Conservation (phyloP, 2,888 invertebrate genomes). For the Amblyjoppa proteus region DNA sequence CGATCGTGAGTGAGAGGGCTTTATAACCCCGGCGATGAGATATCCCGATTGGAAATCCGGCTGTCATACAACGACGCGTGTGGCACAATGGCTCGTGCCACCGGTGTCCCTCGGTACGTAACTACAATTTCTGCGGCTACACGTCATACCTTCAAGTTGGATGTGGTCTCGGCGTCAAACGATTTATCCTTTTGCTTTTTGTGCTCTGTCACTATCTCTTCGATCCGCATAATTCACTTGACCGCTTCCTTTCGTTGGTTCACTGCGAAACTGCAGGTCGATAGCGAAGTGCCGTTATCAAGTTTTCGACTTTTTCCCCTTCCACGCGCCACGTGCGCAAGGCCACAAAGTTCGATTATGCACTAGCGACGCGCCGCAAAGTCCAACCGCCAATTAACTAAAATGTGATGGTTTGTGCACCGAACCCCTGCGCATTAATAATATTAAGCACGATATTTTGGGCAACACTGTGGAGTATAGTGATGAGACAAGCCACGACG, state of each 20-base stretch:
- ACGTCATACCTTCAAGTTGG: neutral
- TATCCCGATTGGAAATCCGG: conserved; percentile 56
- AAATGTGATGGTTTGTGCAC: conserved; percentile 36
- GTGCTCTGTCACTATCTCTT: neutral
- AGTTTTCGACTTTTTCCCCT: neutral
- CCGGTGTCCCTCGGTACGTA: conserved; percentile 7
- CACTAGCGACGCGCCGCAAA: conserved; percentile 3
- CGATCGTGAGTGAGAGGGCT: conserved; percentile 40
- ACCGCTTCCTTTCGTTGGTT: neutral
- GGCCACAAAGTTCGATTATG: conserved; percentile 42
- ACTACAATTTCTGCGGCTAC: neutral
- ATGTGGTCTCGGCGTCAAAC: neutral
- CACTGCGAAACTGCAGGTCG: neutral
- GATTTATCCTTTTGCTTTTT: neutral
- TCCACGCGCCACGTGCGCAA: neutral
- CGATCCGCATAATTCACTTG: neutral
- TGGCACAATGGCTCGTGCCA: conserved; percentile 23
- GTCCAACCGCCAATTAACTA: conserved; percentile 58
- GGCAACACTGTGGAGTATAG: conserved; percentile 20
- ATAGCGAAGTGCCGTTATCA: neutral
- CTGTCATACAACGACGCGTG: conserved; percentile 51
- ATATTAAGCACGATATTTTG: conserved; percentile 45
- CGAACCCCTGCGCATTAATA: conserved; percentile 6
- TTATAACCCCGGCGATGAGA: conserved; percentile 49
- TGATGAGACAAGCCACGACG: conserved; percentile 26